Conservation (phyloP, 2,113 vertebrate genomes). For the Osmerus eperlanus region DNA sequence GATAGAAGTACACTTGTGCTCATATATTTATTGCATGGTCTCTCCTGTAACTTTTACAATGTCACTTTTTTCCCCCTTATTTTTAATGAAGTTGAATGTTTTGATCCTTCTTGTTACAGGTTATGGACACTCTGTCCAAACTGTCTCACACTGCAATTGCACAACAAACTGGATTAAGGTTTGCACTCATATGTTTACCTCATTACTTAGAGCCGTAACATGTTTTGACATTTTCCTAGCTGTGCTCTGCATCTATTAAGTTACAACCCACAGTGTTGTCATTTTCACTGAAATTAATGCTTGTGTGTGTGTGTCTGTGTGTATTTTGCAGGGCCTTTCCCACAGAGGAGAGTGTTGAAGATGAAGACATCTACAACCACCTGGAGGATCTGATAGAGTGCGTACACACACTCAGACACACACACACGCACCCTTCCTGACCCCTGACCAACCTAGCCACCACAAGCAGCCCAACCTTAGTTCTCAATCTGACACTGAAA, state of each 20-base stretch:
- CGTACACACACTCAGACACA: conserved; percentile 36
- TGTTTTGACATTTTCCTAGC: neutral
- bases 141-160: conserved; percentile 84
- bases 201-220: neutral
- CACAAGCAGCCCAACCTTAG: too few relatives aligned
- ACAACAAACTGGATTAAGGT: conserved; percentile 88
- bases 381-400: conserved; percentile 97
- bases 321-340: conserved; percentile 78
- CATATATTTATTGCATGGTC: neutral
- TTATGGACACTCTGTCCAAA: conserved; percentile 91
- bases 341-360: conserved; percentile 86
- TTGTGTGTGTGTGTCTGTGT: neutral
- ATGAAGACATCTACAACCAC: conserved; percentile 93
- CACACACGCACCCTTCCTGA: neutral
- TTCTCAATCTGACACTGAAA: too few relatives aligned
- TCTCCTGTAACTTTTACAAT: neutral
- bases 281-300: neutral
- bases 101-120: conserved; percentile 65
- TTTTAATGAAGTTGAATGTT: neutral
- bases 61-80: neutral
- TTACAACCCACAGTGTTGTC: too few relatives aligned
- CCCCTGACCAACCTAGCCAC: too few relatives aligned
- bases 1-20: conserved; percentile 18
- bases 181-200: conserved; percentile 19
- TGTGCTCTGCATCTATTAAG: too few relatives aligned